phyloP scores from a whole-genome alignment of 2,113 vertebrate species.

The Andinoacara biseriatus region DNA sequence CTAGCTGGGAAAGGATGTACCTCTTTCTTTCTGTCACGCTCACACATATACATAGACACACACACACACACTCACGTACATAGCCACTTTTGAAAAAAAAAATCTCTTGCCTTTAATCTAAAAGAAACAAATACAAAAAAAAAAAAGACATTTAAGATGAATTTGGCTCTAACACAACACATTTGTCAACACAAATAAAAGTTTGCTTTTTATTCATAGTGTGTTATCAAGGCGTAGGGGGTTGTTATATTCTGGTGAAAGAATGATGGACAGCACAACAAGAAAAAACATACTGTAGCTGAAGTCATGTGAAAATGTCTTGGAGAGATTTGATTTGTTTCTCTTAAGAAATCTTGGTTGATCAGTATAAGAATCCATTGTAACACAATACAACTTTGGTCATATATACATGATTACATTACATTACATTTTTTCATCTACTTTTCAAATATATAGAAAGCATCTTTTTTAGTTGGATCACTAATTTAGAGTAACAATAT shows the following conservation, averaged over 20 bases:
- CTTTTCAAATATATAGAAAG: background rate
- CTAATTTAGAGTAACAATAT: too few relatives aligned
- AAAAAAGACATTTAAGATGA: background rate
- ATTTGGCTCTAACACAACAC: background rate
- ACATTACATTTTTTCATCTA: background rate
- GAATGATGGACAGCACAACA: background rate
- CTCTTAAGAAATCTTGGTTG: background rate
- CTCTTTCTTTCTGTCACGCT: background rate
- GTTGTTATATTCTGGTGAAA: background rate
- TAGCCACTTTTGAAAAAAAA: too few relatives aligned
- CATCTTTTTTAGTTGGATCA: too few relatives aligned
- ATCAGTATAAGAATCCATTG: background rate
- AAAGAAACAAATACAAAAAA: background rate
- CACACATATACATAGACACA: background rate
- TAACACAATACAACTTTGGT: background rate
- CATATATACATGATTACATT: background rate
- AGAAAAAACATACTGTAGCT: background rate
- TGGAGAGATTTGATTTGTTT: background rate
- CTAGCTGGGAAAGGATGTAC: slow-evolving; percentile 37
- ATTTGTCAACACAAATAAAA: background rate
- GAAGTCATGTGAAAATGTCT: background rate
- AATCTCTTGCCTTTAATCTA: background rate
- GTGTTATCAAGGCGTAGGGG: background rate
- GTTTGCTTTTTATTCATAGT: background rate
- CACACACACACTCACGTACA: background rate